A percentile compares a stretch with the other conserved stretches of the same genome.
Conservation (phyloP, 2,113 vertebrate genomes). For the Suricata suricatta region DNA sequence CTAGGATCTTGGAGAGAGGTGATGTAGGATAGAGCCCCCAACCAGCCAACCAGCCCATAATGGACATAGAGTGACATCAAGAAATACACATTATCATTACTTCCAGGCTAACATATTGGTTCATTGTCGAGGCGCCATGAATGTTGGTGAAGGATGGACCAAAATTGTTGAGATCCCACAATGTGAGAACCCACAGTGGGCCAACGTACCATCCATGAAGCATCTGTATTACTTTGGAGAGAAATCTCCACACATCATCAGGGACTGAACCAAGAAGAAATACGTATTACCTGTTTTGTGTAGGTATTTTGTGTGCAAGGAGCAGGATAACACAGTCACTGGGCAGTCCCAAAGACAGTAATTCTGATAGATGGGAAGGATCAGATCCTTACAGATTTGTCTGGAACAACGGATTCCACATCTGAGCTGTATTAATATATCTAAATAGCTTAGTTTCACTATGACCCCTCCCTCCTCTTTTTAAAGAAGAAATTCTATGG, state of each 20-base stretch:
- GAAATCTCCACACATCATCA: not conserved
- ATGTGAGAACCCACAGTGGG: not conserved
- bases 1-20: not conserved
- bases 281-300: not conserved
- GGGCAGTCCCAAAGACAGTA: not conserved
- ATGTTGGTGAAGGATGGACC: not conserved
- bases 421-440: constrained; percentile 6
- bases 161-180: not conserved
- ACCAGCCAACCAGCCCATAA: not conserved
- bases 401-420: not conserved
- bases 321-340: not conserved
- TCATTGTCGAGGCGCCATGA: not conserved
- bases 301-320: not conserved
- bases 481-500: not conserved
- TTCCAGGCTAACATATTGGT: not conserved
- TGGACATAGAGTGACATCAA: not conserved
- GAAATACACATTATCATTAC: not conserved
- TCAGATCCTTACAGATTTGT: not conserved
- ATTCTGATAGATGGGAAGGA: not conserved
- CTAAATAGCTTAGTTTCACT: not conserved
- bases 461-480: not conserved
- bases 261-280: not conserved
- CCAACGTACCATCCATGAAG: not conserved
- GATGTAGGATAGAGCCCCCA: not conserved
- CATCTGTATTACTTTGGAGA: not conserved